Base-by-base conservation (phyloP, 2,888 invertebrate genomes). In the Chrysomela aeneicollis region DNA sequence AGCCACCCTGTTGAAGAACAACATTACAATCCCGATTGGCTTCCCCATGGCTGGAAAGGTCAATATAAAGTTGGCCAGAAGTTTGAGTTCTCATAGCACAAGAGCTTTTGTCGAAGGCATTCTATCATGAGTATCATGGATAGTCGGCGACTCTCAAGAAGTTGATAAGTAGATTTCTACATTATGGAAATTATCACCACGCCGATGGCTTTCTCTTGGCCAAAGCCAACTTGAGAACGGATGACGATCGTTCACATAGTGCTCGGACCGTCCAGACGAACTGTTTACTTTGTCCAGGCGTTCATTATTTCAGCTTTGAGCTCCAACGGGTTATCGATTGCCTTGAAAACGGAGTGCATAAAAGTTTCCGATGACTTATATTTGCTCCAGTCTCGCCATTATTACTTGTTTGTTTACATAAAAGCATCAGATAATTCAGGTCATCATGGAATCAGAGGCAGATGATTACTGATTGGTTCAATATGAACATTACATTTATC, bases 241-340 rank as follows among this genome's bases (percentile, higher is more conserved):
- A 35, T 10, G 12, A 35, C 35, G 35, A 35, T 35, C 35, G 35
- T 35, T 35, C 35, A 26, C 6, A 26, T 26, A 26, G 26, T 26
- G 3, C 26, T 6, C 12, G 26, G 26, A 35, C 12, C 35, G 35
- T 35, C 35, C 66, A 66, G 71, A 71, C 68, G 66, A 68, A 68
- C 52, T 69, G 69, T 71, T 71, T 71, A 64, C 67, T 58, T 66
- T 67, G 67, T 67, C 66, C 69, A 64, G 67, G 66, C 68, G 63
- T 64, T 67, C 66, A 69, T 71, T 69, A 71, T 71, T 69, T 61
- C 61, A 61, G 61, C 61, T 35, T 35, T 52, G 52, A 57, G 50
- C 46, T 21, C 54, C 6, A 42, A 59, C 21, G 60, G 63, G 59
- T 35, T 50, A 57, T 35, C 35, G 35, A 35, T 35, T 35, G 35